Evolutionary conservation across 1,140 invertebrate genomes (phyloP).

Genomic region (Zaprionus tsacasi): DNA sequence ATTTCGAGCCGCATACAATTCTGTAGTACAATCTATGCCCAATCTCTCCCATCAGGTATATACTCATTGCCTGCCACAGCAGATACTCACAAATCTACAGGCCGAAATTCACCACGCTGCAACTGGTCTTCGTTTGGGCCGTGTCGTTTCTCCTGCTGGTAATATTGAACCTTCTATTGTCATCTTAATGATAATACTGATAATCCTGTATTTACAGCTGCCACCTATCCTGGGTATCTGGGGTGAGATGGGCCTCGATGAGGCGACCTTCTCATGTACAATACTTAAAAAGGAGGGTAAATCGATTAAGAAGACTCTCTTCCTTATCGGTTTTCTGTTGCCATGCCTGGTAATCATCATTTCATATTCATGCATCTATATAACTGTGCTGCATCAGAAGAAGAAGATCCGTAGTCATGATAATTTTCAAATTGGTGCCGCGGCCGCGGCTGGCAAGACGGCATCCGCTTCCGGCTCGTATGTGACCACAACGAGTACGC

Average conservation of each 20-base stretch:
- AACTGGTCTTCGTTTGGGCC: conserved; percentile 91
- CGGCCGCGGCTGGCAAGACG: conserved; percentile 50
- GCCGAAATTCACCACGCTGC: conserved; percentile 88
- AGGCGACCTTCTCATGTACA: conserved; percentile 93
- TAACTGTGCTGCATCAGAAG: conserved; percentile 90
- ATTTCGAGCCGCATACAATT: conserved; percentile 11
- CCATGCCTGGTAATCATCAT: conserved; percentile 92
- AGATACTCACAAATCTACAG: conserved; percentile 91
- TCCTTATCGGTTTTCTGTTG: conserved; percentile 92
- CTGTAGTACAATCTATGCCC: conserved; percentile 12
- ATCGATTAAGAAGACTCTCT: conserved; percentile 94
- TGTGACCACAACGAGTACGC: conserved; percentile 62
- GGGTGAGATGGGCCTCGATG: conserved; percentile 91
- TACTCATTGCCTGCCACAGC: conserved; percentile 91
- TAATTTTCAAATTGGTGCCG: conserved; percentile 64
- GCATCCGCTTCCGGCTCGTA: conserved; percentile 52
- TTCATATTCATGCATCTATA: conserved; percentile 94
- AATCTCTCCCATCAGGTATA: conserved; percentile 88
- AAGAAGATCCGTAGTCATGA: conserved; percentile 86
- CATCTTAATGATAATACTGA: neutral
- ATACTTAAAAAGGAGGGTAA: conserved; percentile 90
- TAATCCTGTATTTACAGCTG: conserved; percentile 86
- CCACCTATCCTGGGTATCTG: conserved; percentile 92
- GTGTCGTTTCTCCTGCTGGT: conserved; percentile 88
- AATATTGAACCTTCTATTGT: conserved; percentile 22